Base-by-base conservation (phyloP, 2,113 vertebrate species). In the Triplophysa siluroides region DNA sequence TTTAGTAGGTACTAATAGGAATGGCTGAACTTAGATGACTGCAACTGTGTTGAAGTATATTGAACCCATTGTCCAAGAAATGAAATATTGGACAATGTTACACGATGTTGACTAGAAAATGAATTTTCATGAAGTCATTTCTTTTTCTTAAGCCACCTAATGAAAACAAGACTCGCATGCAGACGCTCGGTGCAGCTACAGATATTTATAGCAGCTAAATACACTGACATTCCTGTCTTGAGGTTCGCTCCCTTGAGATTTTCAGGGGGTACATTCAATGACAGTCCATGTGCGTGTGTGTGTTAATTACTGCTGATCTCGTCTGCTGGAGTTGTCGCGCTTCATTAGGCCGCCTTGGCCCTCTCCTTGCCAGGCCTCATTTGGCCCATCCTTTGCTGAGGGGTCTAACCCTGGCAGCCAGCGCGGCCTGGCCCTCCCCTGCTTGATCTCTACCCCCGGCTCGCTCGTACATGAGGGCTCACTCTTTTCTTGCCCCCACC, bases 391-490 rank as follows among this genome's bases (percentile, higher is more conserved):
- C 93, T 92, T 93, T 93, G 93, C 94, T 94, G 92, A 95, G 94
- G 93, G 94, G 93, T 94, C 93, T 94, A 94, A 94, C 92, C 92
- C 92, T 94, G 93, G 92, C 94, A 95, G 93, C 92, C 94, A 94
- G 92, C 61, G 18, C 65, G 80, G 71, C 83, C 76, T 69, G 52
- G 71, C 81, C 81, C 84, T 81, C 79, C 92, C 93, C 94, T 93
- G 92, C 97, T 96, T 97, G 95, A 98, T 97, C 93, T 95, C 91
- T 91, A 91, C 93, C 92, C 94, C 91, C 58, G 54, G 91, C 95
- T 93, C 94, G 95, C 95, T 96, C 95, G 94, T 96, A 94, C 94
- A 81, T 79, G 83, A 84, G 87, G 92, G 58, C 50, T 86, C 85
- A 86, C 83, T 83, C 78, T 84, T 79, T 86, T 64, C 86, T 87